Percentiles rank a stretch among this genome's conserved stretches.
Evolutionary conservation across 2,113 vertebrate genomes (phyloP).

Genomic region (Thamnophis sirtalis): DNA sequence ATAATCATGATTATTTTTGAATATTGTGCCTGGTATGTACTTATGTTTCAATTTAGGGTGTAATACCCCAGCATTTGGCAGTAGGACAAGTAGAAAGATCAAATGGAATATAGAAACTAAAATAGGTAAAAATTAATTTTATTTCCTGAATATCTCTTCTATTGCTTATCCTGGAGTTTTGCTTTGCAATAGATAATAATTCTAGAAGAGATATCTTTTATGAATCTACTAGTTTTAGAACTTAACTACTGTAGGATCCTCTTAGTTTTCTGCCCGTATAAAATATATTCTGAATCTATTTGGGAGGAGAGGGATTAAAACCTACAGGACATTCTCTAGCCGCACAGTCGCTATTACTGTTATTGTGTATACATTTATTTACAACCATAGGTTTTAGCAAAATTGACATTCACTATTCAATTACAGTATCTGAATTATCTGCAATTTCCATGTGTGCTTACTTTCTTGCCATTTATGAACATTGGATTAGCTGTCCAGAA

Average conservation of each 20-base stretch:
- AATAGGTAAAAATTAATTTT: slow-evolving; percentile 27
- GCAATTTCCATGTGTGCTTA: not conserved
- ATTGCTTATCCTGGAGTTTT: not conserved
- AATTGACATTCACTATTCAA: not conserved
- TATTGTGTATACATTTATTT: not conserved
- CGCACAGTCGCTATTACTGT: not conserved
- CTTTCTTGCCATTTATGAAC: not conserved
- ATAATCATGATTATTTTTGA: slow-evolving; percentile 6
- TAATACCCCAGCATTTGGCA: slow-evolving; percentile 47
- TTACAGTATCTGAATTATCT: not conserved
- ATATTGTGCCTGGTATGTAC: slow-evolving; percentile 20
- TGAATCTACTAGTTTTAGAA: not conserved
- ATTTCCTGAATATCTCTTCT: not conserved
- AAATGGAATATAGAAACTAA: slow-evolving; percentile 43
- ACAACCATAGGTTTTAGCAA: not conserved
- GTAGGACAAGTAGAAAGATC: slow-evolving; percentile 35
- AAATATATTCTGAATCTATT: not conserved
- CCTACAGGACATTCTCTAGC: not conserved
- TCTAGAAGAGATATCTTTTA: slow-evolving; percentile 18
- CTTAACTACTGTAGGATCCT: not conserved
- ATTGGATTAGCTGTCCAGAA: not conserved
- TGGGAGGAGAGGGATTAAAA: not conserved
- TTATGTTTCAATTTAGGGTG: slow-evolving; percentile 51
- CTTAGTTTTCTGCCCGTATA: slow-evolving; percentile 19
- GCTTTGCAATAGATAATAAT: slow-evolving; percentile 17